phyloP scores from a whole-genome alignment of 1,140 invertebrate species.

The Trichonephila clavata region DNA sequence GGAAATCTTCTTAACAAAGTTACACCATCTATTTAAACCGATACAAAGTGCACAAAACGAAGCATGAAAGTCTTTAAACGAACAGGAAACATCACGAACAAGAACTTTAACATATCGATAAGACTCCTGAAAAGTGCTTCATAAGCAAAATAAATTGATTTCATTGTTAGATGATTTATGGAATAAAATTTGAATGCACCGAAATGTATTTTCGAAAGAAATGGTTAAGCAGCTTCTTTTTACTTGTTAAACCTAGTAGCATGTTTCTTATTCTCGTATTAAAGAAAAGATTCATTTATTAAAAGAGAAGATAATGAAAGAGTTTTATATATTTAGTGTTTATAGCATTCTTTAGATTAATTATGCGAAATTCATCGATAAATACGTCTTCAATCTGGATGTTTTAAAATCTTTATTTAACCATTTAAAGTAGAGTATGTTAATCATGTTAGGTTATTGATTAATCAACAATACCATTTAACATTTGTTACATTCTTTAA shows the following conservation, averaged over 20 bases:
- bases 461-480: too few species aligned
- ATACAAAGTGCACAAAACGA: background rate
- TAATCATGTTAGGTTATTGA: too few species aligned
- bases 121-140: background rate
- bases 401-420: too few species aligned
- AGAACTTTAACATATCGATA: background rate
- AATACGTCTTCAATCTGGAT: too few species aligned
- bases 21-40: background rate
- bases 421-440: too few species aligned
- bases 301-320: background rate
- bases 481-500: too few species aligned
- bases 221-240: background rate
- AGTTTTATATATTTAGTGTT: background rate
- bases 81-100: background rate
- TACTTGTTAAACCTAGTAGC: background rate
- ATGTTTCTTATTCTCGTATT: background rate
- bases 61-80: background rate
- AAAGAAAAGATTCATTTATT: background rate
- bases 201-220: background rate
- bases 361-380: too few species aligned
- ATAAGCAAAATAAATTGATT: background rate
- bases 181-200: background rate
- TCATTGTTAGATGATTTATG: conserved; percentile 12
- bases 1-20: background rate
- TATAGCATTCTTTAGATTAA: too few species aligned